These are phyloP conservation scores for Drosophila tsacasi DNA, from an alignment of 1,140 invertebrate genomes.

Conservation along the genomic window DNA sequence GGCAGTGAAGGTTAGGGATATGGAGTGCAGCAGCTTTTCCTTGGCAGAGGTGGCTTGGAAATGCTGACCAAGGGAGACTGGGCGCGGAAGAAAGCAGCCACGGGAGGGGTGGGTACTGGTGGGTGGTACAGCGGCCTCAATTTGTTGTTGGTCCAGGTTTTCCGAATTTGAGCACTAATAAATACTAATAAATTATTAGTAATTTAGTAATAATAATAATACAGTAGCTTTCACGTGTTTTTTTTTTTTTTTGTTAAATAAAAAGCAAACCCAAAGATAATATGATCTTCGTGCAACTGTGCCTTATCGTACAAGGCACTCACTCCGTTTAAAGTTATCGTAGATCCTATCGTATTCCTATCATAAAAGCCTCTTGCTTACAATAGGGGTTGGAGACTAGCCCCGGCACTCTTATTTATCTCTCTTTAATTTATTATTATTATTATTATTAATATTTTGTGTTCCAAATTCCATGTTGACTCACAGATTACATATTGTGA, in stretches of 20 bases:
- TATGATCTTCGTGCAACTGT: neutral
- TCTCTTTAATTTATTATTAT: neutral
- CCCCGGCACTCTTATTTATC: too few relatives aligned
- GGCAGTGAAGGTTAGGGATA: too few relatives aligned
- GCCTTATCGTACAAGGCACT: slow-evolving; percentile 16
- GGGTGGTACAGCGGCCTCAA: too few relatives aligned
- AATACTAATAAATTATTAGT: too few relatives aligned
- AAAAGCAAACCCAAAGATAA: neutral
- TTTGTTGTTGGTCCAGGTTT: too few relatives aligned
- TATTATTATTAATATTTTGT: neutral
- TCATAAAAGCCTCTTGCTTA: neutral
- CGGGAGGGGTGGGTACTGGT: neutral
- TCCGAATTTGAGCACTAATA: too few relatives aligned
- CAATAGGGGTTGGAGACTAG: neutral
- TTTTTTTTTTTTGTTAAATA: too few relatives aligned
- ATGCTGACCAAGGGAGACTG: slow-evolving; percentile 49
- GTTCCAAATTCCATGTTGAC: neutral
- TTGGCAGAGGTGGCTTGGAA: too few relatives aligned
- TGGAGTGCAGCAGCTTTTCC: too few relatives aligned
- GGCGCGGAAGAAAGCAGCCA: slow-evolving; percentile 9
- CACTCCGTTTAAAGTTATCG: slow-evolving; percentile 1
- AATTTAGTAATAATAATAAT: too few relatives aligned
- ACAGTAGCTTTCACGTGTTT: too few relatives aligned
- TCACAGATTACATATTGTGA: neutral
- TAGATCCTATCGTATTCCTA: neutral